Evolutionary conservation across 2,113 vertebrate genomes (phyloP), one percentile per base, ranked within the genome.

Genomic region (Austrofundulus limnaeus): DNA sequence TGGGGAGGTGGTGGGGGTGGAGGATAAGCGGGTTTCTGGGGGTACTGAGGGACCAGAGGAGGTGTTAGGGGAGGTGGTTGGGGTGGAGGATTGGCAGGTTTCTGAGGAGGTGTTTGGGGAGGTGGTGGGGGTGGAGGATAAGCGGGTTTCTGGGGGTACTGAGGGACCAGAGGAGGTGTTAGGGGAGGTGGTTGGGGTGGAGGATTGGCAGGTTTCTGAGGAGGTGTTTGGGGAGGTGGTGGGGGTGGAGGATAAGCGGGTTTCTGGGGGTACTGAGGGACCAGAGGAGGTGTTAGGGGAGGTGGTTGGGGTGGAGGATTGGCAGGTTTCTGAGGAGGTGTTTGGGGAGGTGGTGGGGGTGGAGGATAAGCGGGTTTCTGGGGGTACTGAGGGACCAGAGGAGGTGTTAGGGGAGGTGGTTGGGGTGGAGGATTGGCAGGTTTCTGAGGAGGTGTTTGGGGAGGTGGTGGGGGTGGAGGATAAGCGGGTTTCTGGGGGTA

Each of bases 351-450:
- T 25, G 28, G 42, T 25, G 31, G 1, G 15, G 19, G 0, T 16
- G 23, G n/a, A 4, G 55, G 57, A 7, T n/a, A 9, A 11, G 51
- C 1, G 28, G 34, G 54, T 1, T 15, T 5, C 14, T 24, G 37
- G 1, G 43, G 52, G 15, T 0, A 11, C 10, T 61, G 64, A 19
- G 61, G 50, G 77, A 67, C 78, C 82, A 19, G 46, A 19, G 19
- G 24, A 34, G 57, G 41, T 20, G 46, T 1, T 14, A 5, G 11
- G 14, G 55, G 55, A 13, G 51, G 25, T 50, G 80, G 20, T 46
- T 45, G 62, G 10, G 16, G 12, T 2, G 17, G 41, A 59, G 24
- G 42, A 2, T 20, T 1, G 2, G 11, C 4, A 20, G 17, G 39
- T n/a, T 7, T 17, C 8, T 53, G 21, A 31, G 56, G 45, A 3